phyloP scores from a whole-genome alignment of 2,888 invertebrate genomes.

The Caenorhabditis becei region DNA sequence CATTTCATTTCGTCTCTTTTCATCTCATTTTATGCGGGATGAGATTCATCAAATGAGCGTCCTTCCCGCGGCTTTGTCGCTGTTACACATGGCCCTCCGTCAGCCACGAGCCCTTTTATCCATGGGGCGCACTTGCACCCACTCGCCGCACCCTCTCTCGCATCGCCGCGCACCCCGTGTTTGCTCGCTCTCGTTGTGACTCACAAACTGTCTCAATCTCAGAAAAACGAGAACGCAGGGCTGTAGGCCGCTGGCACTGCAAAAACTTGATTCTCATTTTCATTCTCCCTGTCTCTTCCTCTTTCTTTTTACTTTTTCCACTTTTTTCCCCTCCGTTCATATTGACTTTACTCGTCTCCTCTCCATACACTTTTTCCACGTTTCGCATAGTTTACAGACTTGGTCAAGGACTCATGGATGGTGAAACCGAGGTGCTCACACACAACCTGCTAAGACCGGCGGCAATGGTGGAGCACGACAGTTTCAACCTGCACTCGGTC shows the following conservation, averaged over 20 bases:
- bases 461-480: conserved; percentile 19
- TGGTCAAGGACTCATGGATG: conserved; percentile 43
- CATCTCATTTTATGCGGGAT: background rate
- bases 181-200: conserved; percentile 11
- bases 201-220: conserved; percentile 23
- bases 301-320: conserved; percentile 1
- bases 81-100: background rate
- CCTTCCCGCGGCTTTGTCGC: conserved; percentile 3
- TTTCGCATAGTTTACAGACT: conserved; percentile 32
- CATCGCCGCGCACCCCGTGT: background rate
- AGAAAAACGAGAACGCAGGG: conserved; percentile 17
- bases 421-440: conserved; percentile 51
- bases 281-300: conserved; percentile 13
- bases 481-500: conserved; percentile 39
- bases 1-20: conserved; percentile 33
- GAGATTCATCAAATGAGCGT: conserved; percentile 23
- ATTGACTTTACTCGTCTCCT: background rate
- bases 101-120: background rate
- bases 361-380: background rate
- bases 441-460: conserved; percentile 38
- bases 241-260: too few species aligned
- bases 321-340: background rate
- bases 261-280: conserved; percentile 48
- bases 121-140: conserved; percentile 34
- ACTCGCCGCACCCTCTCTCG: conserved; percentile 2